Base-by-base conservation (phyloP, 2,888 invertebrate genomes). In the Eupithecia tripunctaria region DNA sequence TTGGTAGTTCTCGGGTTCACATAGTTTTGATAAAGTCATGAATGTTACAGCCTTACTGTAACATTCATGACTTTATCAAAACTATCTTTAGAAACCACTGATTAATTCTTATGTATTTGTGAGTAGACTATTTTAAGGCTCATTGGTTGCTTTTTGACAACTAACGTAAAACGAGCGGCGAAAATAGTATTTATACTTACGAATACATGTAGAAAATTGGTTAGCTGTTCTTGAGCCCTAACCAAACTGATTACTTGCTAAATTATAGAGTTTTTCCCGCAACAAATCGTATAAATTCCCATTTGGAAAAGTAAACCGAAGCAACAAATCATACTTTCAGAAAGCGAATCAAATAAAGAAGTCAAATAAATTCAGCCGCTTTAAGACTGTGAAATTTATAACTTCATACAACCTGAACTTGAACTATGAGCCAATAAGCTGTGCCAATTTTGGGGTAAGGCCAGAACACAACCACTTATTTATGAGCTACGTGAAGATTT, bases 401-500 rank as follows among this genome's bases (percentile, higher is more conserved):
- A 71, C 79, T 77, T 80, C 78, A 78, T 78, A 79, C 76, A 60
- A 72, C 68, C 79, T 70, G 79, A 82, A 84, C 76, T 85, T 85
- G 85, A 88, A 82, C 83, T 87, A 88, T 85, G 84, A 81, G 85
- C 82, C 86, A 88, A 89, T 88, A 89, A 86, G 85, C 81, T 81
- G 79, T 82, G 84, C 86, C 88, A 87, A 87, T 88, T 86, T 82
- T 80, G 76, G 80, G 82, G 82, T 85, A 83, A 85, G 83, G 86
- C 81, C 81, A 78, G 78, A 72, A 79, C 75, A 76, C 75, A 76
- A 75, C 72, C 51, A 62, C 60, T 73, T 62, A 67, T 67, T 70
- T 70, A 70, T 59, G 56, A 64, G 25, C 41, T 64, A 1, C 67
- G 67, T 47, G 14, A 32, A 68, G 63, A 71, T 72, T 72, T 73